Evolutionary conservation across 2,797 vertebrate genomes (phyloP), one percentile per base, ranked within the genome.

Genomic region (Cryptoprocta ferox): DNA sequence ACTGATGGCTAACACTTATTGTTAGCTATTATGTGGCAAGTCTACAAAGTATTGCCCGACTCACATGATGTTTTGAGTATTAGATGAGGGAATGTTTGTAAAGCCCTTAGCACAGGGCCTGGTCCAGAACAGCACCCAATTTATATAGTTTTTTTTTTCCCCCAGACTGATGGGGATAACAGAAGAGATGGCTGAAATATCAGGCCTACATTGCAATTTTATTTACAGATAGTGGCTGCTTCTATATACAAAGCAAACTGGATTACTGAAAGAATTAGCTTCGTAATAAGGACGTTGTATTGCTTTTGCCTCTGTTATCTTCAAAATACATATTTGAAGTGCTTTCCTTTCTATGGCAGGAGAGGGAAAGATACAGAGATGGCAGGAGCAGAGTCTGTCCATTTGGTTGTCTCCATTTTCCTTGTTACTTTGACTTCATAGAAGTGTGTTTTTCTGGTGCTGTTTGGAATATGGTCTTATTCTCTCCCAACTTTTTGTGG

Each of bases 261-360:
- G 63, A 96, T 97, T 89, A 85, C 48, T 79, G 53, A 82, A 92
- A 94, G 87, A 97, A 94, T 89, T 95, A 97, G 85, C 85, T 97
- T 45, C 19, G 35, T 80, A 70, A 78, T 94, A 86, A 89, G 89
- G 78, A 78, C 39, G 16, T 48, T 50, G 65, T 28, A 66, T 97
- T 76, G 80, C 88, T 93, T 89, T 80, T 84, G 53, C 70, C 28
- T 53, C 79, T 81, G 63, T 89, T 94, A 89, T 96, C 91, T 97
- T 87, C 79, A 88, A 56, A 84, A 39, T 76, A 65, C 63, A 14
- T 82, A 42, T 7, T 7, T 63, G 70, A 79, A 96, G 37, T 91
- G 48, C 95, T 95, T 93, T 97, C 90, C 92, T 89, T 89, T 87
- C 79, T 63, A 13, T n/a, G 56, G 42, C 5, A 6, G 50, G 56